Conservation (phyloP, 2,888 invertebrate genomes). For the Scrobipalpa costella region DNA sequence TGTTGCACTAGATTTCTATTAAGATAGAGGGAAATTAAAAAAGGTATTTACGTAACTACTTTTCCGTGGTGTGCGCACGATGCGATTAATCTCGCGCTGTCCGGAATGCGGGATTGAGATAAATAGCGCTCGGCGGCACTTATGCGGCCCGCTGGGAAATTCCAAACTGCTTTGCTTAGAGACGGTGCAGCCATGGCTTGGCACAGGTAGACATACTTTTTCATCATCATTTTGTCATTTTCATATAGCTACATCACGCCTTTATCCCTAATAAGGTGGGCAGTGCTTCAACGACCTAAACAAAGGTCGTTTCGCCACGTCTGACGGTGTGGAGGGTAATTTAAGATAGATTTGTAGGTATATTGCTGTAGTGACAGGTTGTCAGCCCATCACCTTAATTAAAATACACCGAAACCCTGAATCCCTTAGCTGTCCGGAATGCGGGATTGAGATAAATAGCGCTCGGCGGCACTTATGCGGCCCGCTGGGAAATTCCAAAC, state of each 20-base stretch:
- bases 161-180: conserved; percentile 14
- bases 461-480: conserved; percentile 19
- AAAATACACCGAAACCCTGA: no score
- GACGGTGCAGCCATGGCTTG: neutral
- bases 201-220: neutral
- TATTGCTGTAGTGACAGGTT: no score
- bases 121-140: conserved; percentile 25
- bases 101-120: conserved; percentile 31
- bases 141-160: conserved; percentile 26
- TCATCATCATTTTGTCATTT: neutral
- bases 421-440: conserved; percentile 28
- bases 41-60: conserved; percentile 19
- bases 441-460: conserved; percentile 31
- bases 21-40: conserved; percentile 19
- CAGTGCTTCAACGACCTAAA: no score
- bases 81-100: conserved; percentile 23
- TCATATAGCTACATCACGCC: no score
- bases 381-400: no score
- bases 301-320: no score
- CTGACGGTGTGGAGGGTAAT: no score
- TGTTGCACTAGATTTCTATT: conserved; percentile 18
- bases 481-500: conserved; percentile 24
- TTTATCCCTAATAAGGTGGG: no score
- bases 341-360: no score
- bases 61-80: conserved; percentile 17